Conservation (phyloP, 1,140 invertebrate genomes). For the Cherax quadricarinatus region DNA sequence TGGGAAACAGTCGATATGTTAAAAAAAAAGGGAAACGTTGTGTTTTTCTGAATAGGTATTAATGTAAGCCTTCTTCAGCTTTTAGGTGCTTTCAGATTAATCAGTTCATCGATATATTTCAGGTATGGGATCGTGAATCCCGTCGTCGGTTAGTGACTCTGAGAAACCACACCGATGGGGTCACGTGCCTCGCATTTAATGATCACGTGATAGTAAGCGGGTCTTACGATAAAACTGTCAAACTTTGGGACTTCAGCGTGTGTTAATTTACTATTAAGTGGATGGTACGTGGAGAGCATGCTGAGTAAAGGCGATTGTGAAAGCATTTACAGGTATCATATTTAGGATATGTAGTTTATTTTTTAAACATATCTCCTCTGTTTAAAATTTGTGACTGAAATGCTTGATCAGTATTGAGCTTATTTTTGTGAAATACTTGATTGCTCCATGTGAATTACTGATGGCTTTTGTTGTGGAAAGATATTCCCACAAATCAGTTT, state of each 20-base stretch:
- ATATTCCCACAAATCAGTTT: background rate
- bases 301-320: background rate
- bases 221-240: constrained; percentile 80
- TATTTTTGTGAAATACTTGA: background rate
- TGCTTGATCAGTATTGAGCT: background rate
- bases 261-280: constrained; percentile 75
- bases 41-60: no score
- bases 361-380: background rate
- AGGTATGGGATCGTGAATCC: constrained; percentile 78
- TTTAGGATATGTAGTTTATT: background rate
- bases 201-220: constrained; percentile 80
- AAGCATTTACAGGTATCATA: background rate
- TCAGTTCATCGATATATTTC: background rate
- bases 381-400: background rate
- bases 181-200: constrained; percentile 80
- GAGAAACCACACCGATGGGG: constrained; percentile 80
- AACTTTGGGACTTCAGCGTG: constrained; percentile 80
- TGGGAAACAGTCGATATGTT: no score
- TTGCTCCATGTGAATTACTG: background rate
- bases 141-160: constrained; percentile 79
- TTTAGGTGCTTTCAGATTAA: background rate
- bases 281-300: background rate
- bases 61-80: no score
- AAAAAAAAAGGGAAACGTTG: no score
- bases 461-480: background rate